phyloP scores from a whole-genome alignment of 2,113 vertebrate species.

The Podiceps cristatus region DNA sequence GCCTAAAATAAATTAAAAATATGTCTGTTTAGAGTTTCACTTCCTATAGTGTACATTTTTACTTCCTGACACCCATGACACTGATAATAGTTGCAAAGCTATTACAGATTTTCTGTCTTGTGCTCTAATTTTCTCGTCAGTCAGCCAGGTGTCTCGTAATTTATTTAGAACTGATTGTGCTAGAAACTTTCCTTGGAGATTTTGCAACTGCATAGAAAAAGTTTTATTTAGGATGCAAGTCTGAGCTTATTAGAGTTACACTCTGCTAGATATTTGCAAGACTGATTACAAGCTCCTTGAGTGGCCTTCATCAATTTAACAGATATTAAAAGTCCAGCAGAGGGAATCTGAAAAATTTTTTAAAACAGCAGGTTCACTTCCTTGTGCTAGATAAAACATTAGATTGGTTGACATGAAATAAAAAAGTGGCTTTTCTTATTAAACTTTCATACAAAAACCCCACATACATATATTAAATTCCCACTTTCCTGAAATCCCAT shows the following conservation, averaged over 20 bases:
- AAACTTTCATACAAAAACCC: neutral
- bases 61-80: neutral
- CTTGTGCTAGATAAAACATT: neutral
- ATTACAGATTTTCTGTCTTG: neutral
- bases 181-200: conserved; percentile 1
- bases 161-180: conserved; percentile 6
- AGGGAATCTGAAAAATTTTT: neutral
- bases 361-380: neutral
- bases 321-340: neutral
- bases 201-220: conserved; percentile 3
- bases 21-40: neutral
- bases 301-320: conserved; percentile 18
- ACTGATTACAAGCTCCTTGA: conserved; percentile 33
- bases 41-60: neutral
- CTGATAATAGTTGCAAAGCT: neutral
- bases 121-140: neutral
- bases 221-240: neutral
- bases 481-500: neutral
- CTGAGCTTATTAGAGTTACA: neutral
- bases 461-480: neutral
- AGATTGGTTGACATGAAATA: neutral
- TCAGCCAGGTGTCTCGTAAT: neutral
- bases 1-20: neutral
- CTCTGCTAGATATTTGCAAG: neutral
- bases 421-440: neutral